Percentiles rank a stretch among this genome's conserved stretches.
phyloP scores from a whole-genome alignment of 1,140 invertebrate genomes.

The Andrena cerasifolii region DNA sequence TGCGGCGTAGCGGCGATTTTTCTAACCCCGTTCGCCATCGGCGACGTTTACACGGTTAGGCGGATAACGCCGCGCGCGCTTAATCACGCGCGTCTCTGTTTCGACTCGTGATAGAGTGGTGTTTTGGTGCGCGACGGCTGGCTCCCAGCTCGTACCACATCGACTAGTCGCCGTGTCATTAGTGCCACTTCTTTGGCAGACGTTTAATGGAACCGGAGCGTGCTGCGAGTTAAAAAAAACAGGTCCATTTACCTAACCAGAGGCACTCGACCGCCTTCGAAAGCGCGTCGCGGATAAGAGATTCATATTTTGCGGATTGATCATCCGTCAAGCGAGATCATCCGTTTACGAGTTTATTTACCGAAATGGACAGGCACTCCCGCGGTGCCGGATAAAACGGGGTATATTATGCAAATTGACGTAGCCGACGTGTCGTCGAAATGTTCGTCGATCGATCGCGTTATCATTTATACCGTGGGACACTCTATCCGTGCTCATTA shows the following conservation, averaged over 20 bases:
- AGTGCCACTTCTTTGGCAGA: no score
- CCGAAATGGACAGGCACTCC: not conserved
- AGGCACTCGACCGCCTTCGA: no score
- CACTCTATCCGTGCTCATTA: slow-evolving; percentile 55
- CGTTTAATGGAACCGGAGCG: no score
- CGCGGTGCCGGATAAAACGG: slow-evolving; percentile 20
- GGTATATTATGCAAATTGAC: slow-evolving; percentile 31
- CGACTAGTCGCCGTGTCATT: not conserved
- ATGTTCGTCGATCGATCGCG: not conserved
- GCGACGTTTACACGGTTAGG: slow-evolving; percentile 59
- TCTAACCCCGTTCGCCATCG: slow-evolving; percentile 74
- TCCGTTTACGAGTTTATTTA: slow-evolving; percentile 35
- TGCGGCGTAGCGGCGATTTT: slow-evolving; percentile 76
- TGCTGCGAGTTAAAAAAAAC: no score
- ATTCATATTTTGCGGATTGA: not conserved
- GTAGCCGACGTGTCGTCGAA: slow-evolving; percentile 30
- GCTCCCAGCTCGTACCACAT: not conserved
- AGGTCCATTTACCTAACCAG: no score
- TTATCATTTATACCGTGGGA: slow-evolving; percentile 23
- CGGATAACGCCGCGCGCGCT: slow-evolving; percentile 56
- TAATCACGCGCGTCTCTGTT: slow-evolving; percentile 57
- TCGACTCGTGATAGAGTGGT: not conserved
- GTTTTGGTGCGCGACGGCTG: not conserved
- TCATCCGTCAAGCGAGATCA: no score
- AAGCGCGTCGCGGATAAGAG: no score